phyloP scores from a whole-genome alignment of 2,113 vertebrate species.

The Cynocephalus volans region DNA sequence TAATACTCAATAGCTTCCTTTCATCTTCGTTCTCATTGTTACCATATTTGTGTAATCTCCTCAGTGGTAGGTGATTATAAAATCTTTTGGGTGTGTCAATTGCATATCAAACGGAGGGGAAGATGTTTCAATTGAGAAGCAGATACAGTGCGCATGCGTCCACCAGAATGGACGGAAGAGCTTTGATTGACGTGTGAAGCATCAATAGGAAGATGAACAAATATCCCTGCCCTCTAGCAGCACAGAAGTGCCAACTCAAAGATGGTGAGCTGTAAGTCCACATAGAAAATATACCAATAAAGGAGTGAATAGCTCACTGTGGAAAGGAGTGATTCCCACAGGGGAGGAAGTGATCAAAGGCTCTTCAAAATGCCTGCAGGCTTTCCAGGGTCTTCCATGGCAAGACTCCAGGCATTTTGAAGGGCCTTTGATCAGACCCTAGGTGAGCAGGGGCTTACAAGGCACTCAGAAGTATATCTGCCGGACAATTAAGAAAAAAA shows the following conservation, averaged over 20 bases:
- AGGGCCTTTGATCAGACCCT: neutral
- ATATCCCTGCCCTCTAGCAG: fast-evolving
- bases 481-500: neutral
- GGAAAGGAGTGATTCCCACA: neutral
- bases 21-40: neutral
- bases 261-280: neutral
- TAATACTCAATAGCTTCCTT: neutral
- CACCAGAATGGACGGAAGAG: neutral
- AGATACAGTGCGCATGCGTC: neutral
- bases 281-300: neutral
- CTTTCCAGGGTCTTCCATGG: neutral
- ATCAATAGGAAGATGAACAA: neutral
- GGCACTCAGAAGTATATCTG: neutral
- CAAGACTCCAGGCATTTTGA: no score
- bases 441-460: no score
- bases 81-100: neutral
- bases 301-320: neutral
- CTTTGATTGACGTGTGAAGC: neutral
- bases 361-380: neutral
- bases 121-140: neutral
- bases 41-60: neutral
- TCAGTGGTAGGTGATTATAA: neutral
- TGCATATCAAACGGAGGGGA: neutral
- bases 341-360: neutral
- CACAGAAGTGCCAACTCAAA: neutral